Percentiles rank a stretch among this genome's conserved stretches.
These are phyloP conservation scores for Lethenteron camtschaticum DNA, from an alignment of 2,113 vertebrate genomes.

Conservation along the genomic window DNA sequence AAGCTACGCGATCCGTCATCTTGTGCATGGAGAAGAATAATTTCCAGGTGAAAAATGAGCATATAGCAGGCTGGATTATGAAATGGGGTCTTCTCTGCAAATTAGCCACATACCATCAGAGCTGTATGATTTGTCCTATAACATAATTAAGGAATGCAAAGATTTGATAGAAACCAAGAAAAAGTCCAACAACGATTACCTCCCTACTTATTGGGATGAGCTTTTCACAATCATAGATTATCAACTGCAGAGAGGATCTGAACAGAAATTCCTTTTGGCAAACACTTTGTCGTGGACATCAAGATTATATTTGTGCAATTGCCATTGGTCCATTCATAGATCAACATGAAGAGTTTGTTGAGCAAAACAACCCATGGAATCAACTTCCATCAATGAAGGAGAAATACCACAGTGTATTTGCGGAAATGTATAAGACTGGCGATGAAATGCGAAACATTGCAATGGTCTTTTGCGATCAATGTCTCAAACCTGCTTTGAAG, in stretches of 20 bases:
- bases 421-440: slow-evolving; percentile 18
- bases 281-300: slow-evolving; percentile 16
- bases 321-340: slow-evolving; percentile 22
- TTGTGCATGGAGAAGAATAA: slow-evolving; percentile 8
- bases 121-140: slow-evolving; percentile 15
- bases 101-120: slow-evolving; percentile 17
- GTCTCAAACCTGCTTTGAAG: slow-evolving; percentile 20
- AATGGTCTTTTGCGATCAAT: slow-evolving; percentile 16
- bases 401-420: slow-evolving; percentile 14
- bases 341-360: slow-evolving; percentile 18
- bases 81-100: slow-evolving; percentile 7
- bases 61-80: slow-evolving; percentile 10
- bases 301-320: slow-evolving; percentile 21
- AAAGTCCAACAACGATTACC: slow-evolving; percentile 17
- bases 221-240: slow-evolving; percentile 22
- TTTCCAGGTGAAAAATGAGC: slow-evolving; percentile 17
- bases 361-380: slow-evolving; percentile 19
- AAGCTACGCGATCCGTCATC: slow-evolving; percentile 14
- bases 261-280: accelerated
- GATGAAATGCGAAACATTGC: slow-evolving; percentile 22
- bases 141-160: slow-evolving; percentile 16
- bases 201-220: slow-evolving; percentile 17
- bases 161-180: slow-evolving; percentile 18
- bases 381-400: slow-evolving; percentile 13
- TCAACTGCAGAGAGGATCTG: accelerated